phyloP scores from a whole-genome alignment of 2,888 invertebrate genomes.

The Cepaea hortensis region DNA sequence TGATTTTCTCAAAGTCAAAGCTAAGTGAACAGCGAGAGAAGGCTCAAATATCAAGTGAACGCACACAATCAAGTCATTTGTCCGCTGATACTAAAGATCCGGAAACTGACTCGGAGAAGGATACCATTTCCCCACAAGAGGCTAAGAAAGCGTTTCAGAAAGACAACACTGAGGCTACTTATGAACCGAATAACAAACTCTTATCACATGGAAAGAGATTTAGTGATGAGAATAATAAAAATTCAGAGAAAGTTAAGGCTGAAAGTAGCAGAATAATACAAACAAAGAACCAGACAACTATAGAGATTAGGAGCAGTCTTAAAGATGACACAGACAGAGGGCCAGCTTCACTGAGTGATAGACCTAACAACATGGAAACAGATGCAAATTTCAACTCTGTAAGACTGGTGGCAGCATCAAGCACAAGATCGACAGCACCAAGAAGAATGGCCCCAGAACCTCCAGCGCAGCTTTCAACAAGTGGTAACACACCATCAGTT shows the following conservation, averaged over 20 bases:
- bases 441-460: constrained; percentile 16
- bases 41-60: constrained; percentile 33
- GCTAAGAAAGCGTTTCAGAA: neutral
- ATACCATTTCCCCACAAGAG: constrained; percentile 1
- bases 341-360: neutral
- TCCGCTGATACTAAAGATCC: neutral
- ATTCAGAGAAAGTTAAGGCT: neutral
- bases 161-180: neutral
- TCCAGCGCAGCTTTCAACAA: neutral
- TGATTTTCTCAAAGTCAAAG: constrained; percentile 43
- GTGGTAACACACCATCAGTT: neutral
- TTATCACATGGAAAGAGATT: constrained; percentile 3
- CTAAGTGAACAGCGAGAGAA: constrained; percentile 27
- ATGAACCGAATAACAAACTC: constrained; percentile 23
- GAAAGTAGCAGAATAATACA: neutral
- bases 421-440: neutral
- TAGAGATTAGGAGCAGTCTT: neutral
- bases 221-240: neutral
- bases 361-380: neutral
- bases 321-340: neutral
- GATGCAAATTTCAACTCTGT: neutral
- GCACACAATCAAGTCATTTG: neutral
- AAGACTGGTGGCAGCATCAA: neutral
- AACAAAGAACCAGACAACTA: constrained; percentile 7
- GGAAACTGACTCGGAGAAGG: neutral